These are phyloP conservation scores for Empidonax traillii DNA, from an alignment of 2,113 vertebrate genomes.

Conservation along the genomic window DNA sequence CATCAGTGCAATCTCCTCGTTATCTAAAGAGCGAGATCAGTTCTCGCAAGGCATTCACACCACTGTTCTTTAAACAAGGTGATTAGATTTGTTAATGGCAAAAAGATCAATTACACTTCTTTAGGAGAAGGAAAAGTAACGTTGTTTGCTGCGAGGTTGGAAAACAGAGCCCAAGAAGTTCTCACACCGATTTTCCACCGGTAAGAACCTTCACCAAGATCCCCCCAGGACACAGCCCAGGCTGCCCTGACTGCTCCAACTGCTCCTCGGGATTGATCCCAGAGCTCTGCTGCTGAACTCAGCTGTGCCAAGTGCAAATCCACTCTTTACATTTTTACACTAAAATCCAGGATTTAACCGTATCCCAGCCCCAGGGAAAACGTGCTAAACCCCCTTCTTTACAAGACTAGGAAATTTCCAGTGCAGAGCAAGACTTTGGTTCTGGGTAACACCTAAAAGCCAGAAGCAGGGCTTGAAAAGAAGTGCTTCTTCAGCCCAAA, in stretches of 20 bases:
- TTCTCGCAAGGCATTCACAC: not conserved
- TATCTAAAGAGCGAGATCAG: not conserved
- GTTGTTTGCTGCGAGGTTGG: not conserved
- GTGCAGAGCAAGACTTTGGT: not conserved
- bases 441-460: conserved; percentile 17
- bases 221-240: not conserved
- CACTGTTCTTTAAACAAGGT: not conserved
- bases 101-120: not conserved
- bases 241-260: not conserved
- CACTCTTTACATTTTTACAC: not conserved
- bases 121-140: not conserved
- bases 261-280: not conserved
- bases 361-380: not conserved
- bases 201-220: not conserved
- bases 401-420: conserved; percentile 19
- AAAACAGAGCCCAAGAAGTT: not conserved
- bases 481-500: conserved; percentile 41
- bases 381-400: not conserved
- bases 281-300: not conserved
- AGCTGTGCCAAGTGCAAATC: not conserved
- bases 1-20: not conserved
- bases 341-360: not conserved
- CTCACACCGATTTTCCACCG: not conserved
- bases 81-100: not conserved
- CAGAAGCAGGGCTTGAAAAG: not conserved